phyloP scores from a whole-genome alignment of 2,888 invertebrate genomes.

The Drosophila falleni region DNA sequence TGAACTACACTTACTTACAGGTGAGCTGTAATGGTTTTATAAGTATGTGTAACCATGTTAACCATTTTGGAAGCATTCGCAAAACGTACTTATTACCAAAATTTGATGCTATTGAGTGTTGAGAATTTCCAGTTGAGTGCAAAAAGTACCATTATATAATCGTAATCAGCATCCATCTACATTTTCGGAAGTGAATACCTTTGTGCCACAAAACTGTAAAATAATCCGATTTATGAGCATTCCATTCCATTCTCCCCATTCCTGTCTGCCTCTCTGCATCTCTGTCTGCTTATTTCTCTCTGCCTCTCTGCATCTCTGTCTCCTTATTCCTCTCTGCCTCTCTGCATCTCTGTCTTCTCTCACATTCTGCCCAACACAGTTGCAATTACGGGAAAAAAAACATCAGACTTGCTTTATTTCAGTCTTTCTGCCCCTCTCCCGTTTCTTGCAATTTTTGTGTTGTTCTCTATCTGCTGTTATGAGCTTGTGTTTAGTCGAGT shows the following conservation, averaged over 20 bases:
- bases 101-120: background rate
- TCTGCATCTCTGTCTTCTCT: background rate
- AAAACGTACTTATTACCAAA: background rate
- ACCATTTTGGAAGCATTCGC: background rate
- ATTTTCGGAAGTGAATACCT: conserved; percentile 1
- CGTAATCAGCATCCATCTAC: conserved; percentile 2
- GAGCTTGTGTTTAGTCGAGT: conserved; percentile 15
- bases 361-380: background rate
- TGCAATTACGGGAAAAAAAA: conserved; percentile 43
- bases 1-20: conserved; percentile 5
- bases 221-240: conserved; percentile 69
- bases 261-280: too few species aligned
- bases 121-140: background rate
- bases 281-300: background rate
- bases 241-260: conserved; percentile 20
- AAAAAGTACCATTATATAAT: conserved; percentile 5
- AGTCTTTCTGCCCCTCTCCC: background rate
- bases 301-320: background rate
- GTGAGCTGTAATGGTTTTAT: background rate
- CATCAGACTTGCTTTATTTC: conserved; percentile 6
- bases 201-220: conserved; percentile 39
- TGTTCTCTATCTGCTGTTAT: conserved; percentile 4
- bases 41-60: conserved; percentile 5
- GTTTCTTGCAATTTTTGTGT: background rate
- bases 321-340: background rate